These are phyloP conservation scores for Cheracebus regulus DNA, from an alignment of 2,797 vertebrate species.

Conservation along the genomic window DNA sequence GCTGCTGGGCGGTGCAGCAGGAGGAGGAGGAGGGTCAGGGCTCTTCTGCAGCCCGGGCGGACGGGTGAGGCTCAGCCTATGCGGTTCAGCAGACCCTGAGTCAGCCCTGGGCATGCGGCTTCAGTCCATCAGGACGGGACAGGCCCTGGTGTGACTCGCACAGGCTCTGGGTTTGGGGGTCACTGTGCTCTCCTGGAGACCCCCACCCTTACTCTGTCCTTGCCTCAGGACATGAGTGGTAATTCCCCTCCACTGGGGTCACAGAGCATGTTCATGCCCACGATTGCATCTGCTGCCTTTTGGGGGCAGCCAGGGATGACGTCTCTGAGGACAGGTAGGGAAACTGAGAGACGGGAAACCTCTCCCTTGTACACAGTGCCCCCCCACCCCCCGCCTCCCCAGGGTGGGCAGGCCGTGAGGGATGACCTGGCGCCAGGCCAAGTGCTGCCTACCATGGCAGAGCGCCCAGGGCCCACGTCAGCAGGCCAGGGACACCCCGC, in stretches of 20 bases:
- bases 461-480: not conserved
- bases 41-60: rapidly evolving
- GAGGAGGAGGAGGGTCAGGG: not conserved
- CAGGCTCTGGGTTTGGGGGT: not conserved
- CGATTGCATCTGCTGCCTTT: rapidly evolving
- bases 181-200: not conserved
- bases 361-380: rapidly evolving
- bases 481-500: not conserved
- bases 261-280: not conserved
- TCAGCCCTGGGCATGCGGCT: not conserved
- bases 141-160: rapidly evolving
- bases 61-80: not conserved
- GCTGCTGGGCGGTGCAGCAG: not conserved
- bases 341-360: not conserved
- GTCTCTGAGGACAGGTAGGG: not conserved
- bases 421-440: not conserved
- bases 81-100: not conserved
- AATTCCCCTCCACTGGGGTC: rapidly evolving
- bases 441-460: not conserved
- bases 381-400: too few species aligned
- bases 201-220: not conserved
- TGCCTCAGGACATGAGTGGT: rapidly evolving
- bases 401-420: not conserved
- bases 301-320: not conserved
- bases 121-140: rapidly evolving